Conservation (phyloP, 1,140 invertebrate genomes). For the Elysia chlorotica region DNA sequence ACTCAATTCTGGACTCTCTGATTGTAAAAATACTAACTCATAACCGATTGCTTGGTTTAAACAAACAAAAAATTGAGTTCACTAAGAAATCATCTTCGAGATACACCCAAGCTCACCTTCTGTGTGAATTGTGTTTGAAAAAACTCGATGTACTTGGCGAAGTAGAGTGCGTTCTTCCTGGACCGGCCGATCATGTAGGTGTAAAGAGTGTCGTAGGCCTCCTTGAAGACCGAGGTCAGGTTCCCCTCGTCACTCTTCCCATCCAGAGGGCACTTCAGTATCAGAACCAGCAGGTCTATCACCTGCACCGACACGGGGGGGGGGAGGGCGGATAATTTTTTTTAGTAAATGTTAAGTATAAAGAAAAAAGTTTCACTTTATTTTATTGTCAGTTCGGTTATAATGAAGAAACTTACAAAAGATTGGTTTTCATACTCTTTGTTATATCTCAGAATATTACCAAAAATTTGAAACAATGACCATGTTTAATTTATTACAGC, state of each 20-base stretch:
- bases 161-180: conserved; percentile 62
- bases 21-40: too few relatives aligned
- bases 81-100: too few relatives aligned
- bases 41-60: too few relatives aligned
- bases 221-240: conserved; percentile 56
- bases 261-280: conserved; percentile 53
- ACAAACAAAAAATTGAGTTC: too few relatives aligned
- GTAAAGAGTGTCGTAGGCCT: conserved; percentile 60
- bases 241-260: conserved; percentile 55
- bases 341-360: background rate
- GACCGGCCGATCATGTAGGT: conserved; percentile 63
- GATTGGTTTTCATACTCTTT: too few relatives aligned
- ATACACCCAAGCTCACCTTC: conserved; percentile 45
- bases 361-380: too few relatives aligned
- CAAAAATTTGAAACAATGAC: too few relatives aligned
- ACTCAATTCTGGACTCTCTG: too few relatives aligned
- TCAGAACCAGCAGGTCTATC: conserved; percentile 58
- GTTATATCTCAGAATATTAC: too few relatives aligned
- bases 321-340: background rate
- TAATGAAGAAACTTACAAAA: too few relatives aligned
- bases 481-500: too few relatives aligned
- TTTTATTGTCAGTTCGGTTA: too few relatives aligned
- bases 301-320: conserved; percentile 35
- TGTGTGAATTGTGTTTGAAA: conserved; percentile 62
- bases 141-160: conserved; percentile 63